These are phyloP conservation scores for Pangasianodon hypophthalmus DNA, from an alignment of 2,113 vertebrate species.

Conservation along the genomic window DNA sequence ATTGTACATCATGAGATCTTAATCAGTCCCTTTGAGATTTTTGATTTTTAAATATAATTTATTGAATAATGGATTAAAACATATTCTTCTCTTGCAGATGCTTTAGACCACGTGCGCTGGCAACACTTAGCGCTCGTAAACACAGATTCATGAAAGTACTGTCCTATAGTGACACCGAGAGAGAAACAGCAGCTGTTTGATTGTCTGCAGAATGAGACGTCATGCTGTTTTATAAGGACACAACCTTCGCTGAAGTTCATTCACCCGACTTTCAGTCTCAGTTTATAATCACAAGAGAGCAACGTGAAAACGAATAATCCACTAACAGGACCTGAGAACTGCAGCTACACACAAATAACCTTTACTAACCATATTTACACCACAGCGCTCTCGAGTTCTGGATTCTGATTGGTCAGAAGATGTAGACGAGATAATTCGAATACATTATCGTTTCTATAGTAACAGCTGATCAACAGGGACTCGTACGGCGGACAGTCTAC, in stretches of 20 bases:
- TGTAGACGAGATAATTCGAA: background rate
- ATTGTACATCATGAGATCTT: background rate
- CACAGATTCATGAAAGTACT: background rate
- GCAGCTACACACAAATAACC: background rate
- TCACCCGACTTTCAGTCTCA: background rate
- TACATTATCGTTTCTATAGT: background rate
- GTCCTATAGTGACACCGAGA: constrained; percentile 35
- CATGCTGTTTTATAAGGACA: background rate
- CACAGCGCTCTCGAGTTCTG: background rate
- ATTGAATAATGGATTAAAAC: background rate
- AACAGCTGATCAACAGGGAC: background rate
- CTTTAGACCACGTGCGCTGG: background rate
- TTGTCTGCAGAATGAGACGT: background rate
- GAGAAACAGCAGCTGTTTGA: background rate
- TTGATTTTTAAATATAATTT: background rate
- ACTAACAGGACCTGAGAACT: background rate
- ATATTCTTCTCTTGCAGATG: background rate
- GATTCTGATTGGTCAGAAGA: background rate
- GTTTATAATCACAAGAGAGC: background rate
- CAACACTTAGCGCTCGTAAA: background rate
- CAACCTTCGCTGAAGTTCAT: background rate
- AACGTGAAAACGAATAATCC: background rate
- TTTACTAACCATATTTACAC: background rate
- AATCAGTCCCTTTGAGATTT: background rate
- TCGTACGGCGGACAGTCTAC: background rate